These are phyloP conservation scores for Cygnus buccinator DNA, from an alignment of 2,113 vertebrate species.

Conservation along the genomic window DNA sequence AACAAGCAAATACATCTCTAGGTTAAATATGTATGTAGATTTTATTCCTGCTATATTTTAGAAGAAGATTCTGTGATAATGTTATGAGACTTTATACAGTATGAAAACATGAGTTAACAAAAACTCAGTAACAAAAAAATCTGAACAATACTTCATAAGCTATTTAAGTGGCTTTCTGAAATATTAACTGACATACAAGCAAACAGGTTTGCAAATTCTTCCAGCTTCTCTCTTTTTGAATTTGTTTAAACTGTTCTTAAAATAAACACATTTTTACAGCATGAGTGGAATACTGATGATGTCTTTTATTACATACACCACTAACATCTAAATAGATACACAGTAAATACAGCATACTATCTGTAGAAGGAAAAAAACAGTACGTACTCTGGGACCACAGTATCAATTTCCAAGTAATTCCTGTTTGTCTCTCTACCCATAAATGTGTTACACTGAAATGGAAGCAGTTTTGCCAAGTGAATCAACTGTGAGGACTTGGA, in stretches of 20 bases:
- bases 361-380: neutral
- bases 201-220: neutral
- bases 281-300: neutral
- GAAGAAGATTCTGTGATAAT: neutral
- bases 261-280: neutral
- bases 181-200: neutral
- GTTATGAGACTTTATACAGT: neutral
- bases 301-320: neutral
- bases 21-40: neutral
- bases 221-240: neutral
- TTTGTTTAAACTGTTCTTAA: neutral
- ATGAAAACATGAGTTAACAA: neutral
- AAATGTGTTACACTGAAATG: neutral
- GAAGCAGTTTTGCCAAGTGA: neutral
- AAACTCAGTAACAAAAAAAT: neutral
- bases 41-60: constrained; percentile 19
- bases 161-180: neutral
- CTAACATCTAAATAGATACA: constrained; percentile 13
- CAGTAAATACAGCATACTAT: neutral
- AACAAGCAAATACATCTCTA: neutral
- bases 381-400: neutral
- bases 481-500: neutral
- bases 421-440: neutral
- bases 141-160: neutral
- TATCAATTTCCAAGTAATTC: neutral